Conservation (phyloP, 2,797 vertebrate genomes). For the Cygnus olor region DNA sequence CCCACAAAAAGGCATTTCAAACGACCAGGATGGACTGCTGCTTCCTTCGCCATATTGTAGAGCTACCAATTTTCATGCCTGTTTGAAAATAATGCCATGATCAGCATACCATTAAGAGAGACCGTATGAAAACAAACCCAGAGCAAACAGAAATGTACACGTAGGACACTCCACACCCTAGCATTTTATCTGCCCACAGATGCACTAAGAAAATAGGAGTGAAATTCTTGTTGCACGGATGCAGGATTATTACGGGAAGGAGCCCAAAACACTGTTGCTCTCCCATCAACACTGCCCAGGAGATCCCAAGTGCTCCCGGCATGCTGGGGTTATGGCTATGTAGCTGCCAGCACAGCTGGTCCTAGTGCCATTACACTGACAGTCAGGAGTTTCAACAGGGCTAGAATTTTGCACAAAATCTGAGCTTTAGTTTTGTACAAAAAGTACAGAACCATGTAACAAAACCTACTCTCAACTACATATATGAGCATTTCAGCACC, state of each 20-base stretch:
- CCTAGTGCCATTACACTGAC: background rate
- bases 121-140: constrained; percentile 31
- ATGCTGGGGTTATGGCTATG: background rate
- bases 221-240: background rate
- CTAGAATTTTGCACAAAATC: background rate
- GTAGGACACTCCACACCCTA: background rate
- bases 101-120: background rate
- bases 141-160: background rate
- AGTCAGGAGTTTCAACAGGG: background rate
- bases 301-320: background rate
- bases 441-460: background rate
- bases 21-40: background rate
- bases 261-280: background rate
- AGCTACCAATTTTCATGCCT: background rate
- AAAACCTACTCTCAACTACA: background rate
- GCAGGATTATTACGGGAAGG: background rate
- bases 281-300: background rate
- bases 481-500: constrained; percentile 6
- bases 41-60: background rate
- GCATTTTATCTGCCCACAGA: constrained; percentile 31
- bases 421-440: background rate
- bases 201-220: constrained; percentile 10
- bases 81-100: background rate
- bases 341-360: background rate
- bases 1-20: constrained; percentile 23